These are phyloP conservation scores for Ascaphus truei DNA, from an alignment of 2,113 vertebrate genomes.

Conservation along the genomic window DNA sequence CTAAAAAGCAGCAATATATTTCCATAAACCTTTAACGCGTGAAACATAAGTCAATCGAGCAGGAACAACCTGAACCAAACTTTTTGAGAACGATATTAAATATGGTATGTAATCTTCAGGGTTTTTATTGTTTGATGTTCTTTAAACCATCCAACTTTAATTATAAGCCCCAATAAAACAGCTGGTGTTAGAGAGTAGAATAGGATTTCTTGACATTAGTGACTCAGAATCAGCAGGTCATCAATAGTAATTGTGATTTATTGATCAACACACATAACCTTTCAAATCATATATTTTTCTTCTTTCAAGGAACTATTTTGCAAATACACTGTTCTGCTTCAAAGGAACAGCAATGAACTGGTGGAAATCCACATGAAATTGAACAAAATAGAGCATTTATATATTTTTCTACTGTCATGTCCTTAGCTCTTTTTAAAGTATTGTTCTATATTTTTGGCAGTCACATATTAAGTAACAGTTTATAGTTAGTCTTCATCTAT, in stretches of 20 bases:
- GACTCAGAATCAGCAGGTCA: conserved; percentile 25
- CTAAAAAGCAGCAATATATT: no score
- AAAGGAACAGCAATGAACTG: conserved; percentile 20
- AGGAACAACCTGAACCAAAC: conserved; percentile 7
- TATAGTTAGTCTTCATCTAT: no score
- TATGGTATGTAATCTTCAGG: neutral
- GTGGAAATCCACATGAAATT: neutral
- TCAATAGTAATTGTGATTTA: conserved; percentile 21
- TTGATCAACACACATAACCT: conserved; percentile 28
- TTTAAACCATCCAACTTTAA: no score
- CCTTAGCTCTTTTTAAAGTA: neutral
- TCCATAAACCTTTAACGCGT: no score
- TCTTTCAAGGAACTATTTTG: neutral
- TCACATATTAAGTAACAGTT: no score
- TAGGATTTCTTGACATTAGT: neutral
- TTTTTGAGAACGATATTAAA: neutral
- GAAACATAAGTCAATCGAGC: neutral
- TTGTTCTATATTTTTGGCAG: no score
- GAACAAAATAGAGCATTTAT: neutral
- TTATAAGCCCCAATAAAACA: conserved; percentile 19
- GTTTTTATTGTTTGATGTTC: neutral
- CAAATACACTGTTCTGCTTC: conserved; percentile 5
- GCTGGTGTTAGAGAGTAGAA: conserved; percentile 3
- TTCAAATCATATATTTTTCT: conserved; percentile 14
- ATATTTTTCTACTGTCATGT: neutral